Conservation (phyloP, 1,140 invertebrate genomes). For the Leptoteleia sp. region DNA sequence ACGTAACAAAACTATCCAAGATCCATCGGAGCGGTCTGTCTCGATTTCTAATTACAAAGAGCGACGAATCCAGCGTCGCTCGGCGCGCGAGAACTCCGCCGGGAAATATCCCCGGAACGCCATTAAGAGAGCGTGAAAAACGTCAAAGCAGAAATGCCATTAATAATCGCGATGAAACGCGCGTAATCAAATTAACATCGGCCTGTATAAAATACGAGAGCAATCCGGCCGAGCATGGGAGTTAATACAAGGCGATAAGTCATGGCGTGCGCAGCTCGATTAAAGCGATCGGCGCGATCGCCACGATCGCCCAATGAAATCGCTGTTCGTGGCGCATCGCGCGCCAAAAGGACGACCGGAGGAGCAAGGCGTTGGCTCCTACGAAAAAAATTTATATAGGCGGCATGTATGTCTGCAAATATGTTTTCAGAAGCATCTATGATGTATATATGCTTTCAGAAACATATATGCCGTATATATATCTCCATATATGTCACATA, state of each 20-base stretch:
- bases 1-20: too few species aligned
- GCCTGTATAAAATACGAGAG: constrained; percentile 33
- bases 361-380: not conserved
- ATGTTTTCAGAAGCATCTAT: too few species aligned
- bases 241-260: constrained; percentile 38
- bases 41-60: too few species aligned
- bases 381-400: too few species aligned
- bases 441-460: too few species aligned
- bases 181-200: constrained; percentile 50
- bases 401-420: too few species aligned
- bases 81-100: constrained; percentile 6
- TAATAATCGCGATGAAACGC: constrained; percentile 24
- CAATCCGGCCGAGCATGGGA: constrained; percentile 14
- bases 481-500: too few species aligned
- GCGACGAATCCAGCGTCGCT: too few species aligned
- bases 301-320: constrained; percentile 60
- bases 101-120: constrained; percentile 11
- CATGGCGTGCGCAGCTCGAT: constrained; percentile 53
- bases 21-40: too few species aligned
- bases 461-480: too few species aligned
- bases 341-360: not conserved
- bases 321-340: constrained; percentile 32
- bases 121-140: constrained; percentile 19
- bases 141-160: constrained; percentile 11
- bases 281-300: constrained; percentile 28